These are phyloP conservation scores for Machimus rusticus DNA, from an alignment of 2,888 invertebrate species.

Conservation along the genomic window DNA sequence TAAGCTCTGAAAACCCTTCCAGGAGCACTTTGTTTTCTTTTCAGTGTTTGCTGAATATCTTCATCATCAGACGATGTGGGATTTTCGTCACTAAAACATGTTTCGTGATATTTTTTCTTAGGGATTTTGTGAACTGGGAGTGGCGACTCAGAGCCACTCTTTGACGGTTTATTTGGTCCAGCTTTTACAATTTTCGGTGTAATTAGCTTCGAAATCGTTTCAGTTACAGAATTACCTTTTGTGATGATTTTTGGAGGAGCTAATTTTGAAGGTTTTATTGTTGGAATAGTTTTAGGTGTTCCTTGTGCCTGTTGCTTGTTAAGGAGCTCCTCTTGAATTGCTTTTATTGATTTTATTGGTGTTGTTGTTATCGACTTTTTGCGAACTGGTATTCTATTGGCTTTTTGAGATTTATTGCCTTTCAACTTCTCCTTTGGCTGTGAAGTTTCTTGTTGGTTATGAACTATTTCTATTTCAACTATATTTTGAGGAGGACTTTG, in stretches of 20 bases:
- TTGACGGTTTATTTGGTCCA: background rate
- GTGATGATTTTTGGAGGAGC: conserved; percentile 51
- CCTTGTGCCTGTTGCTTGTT: conserved; percentile 52
- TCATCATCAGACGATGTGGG: conserved; percentile 60
- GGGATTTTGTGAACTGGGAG: conserved; percentile 58
- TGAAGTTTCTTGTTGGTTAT: conserved; percentile 4
- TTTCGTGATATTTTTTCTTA: conserved; percentile 67
- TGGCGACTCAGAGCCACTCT: conserved; percentile 42
- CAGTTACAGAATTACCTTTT: conserved; percentile 56
- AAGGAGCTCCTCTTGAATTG: conserved; percentile 58
- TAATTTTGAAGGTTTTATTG: conserved; percentile 51
- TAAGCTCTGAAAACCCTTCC: conserved; percentile 57
- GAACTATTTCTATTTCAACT: conserved; percentile 38
- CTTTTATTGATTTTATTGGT: conserved; percentile 57
- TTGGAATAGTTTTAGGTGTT: conserved; percentile 41
- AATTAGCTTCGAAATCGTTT: conserved; percentile 58
- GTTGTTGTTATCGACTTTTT: conserved; percentile 59
- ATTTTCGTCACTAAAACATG: conserved; percentile 70
- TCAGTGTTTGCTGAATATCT: conserved; percentile 49
- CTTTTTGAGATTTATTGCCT: conserved; percentile 50
- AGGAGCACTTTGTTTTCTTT: conserved; percentile 59
- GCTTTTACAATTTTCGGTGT: conserved; percentile 42
- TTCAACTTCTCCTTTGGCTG: conserved; percentile 54
- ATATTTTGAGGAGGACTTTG: background rate
- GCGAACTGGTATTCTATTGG: conserved; percentile 54